Evolutionary conservation across 2,113 vertebrate species (phyloP), one percentile per base, ranked within the genome.

Genomic region (Toxotes chatareus): DNA sequence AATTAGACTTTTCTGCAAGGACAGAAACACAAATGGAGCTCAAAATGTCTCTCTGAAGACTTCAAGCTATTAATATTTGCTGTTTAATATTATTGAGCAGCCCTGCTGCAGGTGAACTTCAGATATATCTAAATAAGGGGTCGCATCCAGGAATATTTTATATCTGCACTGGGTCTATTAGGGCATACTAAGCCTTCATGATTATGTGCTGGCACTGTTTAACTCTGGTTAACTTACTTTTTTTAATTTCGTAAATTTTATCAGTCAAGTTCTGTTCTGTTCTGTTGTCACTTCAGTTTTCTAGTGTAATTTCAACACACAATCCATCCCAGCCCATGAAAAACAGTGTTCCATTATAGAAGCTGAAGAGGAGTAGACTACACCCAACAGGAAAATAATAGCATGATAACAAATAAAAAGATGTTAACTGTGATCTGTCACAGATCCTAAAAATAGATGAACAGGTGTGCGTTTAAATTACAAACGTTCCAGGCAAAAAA

Each of bases 371-470:
- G n/a, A 51, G 3, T 1, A 19, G 8, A 34, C 13, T 17, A 11
- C 9, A 36, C 49, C 61, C 17, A 12, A 17, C 17, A 49, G 12
- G 17, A 62, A 47, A 16, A 31, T 10, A 1, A 23, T 81, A 49
- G 82, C 23, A 7, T 32, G 16, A 77, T 55, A 53, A 55, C 21
- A 55, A 65, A 55, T n/a, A 61, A 27, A 46, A 66, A 70, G 10
- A 4, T 12, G 7, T 47, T 42, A 10, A 60, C 57, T 40, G 27
- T 16, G 19, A 46, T 23, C 21, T 27, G 53, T 44, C 8, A 72
- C 19, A 47, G 4, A 76, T 27, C 4, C 13, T 61, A 27, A 40
- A 7, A 46, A 9, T 12, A 47, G 21, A 23, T 3, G 12, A 44
- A n/a, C 69, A 55, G 44, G 34, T 64, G 72, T 65, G 44, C 27